A percentile compares a stretch with the other conserved stretches of the same genome.
Evolutionary conservation across 2,113 vertebrate species (phyloP).

Genomic region (Nyctibius bracteatus): DNA sequence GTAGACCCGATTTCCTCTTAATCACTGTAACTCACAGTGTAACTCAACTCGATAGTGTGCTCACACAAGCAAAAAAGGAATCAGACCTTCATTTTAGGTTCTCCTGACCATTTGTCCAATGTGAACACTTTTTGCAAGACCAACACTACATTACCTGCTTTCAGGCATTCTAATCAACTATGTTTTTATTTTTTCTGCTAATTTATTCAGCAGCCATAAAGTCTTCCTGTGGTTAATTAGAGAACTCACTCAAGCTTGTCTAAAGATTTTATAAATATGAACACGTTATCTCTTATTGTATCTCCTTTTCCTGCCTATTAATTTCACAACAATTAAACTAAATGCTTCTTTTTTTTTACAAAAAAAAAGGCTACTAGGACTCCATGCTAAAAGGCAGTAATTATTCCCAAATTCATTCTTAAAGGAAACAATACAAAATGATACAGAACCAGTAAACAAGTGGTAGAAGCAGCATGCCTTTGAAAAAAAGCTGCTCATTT

Average conservation of each 20-base stretch:
- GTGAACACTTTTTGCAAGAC: background rate
- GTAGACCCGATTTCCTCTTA: background rate
- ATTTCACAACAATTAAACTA: conserved; percentile 31
- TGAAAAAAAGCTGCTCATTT: background rate
- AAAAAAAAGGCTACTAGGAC: background rate
- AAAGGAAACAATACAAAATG: background rate
- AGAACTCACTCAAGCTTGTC: conserved; percentile 6
- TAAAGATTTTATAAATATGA: conserved; percentile 32
- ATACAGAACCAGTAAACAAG: background rate
- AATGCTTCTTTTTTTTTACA: background rate
- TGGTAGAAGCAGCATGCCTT: background rate
- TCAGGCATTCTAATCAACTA: background rate
- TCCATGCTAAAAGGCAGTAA: background rate
- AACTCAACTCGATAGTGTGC: background rate
- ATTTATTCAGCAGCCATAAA: background rate
- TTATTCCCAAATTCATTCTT: background rate
- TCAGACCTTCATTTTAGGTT: background rate
- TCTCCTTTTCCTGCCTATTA: conserved; percentile 7
- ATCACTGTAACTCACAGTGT: background rate
- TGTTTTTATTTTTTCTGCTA: background rate
- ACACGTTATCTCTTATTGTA: background rate
- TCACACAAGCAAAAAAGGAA: background rate
- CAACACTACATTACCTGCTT: background rate
- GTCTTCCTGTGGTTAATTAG: conserved; percentile 13
- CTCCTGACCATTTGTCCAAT: background rate